A percentile compares a stretch with the other conserved stretches of the same genome.
Conservation (phyloP, 2,888 invertebrate species). For the Campaea margaritaria region DNA sequence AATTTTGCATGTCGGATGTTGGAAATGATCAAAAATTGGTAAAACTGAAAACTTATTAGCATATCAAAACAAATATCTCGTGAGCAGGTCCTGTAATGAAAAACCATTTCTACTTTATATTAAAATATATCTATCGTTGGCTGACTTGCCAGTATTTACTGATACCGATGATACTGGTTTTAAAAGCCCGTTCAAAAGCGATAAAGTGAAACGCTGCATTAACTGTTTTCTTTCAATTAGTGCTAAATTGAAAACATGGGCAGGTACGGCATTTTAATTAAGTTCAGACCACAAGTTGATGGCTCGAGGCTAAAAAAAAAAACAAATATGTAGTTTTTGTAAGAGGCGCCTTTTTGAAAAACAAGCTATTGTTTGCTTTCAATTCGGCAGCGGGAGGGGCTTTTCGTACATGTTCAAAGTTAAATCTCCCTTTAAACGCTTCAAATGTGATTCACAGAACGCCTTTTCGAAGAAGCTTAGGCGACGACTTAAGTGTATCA, state of each 20-base stretch:
- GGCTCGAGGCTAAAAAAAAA: conserved; percentile 65
- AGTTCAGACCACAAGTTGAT: conserved; percentile 41
- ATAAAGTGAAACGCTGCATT: conserved; percentile 35
- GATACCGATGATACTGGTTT: neutral
- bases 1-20: too few relatives aligned
- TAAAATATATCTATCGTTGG: neutral
- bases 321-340: conserved; percentile 68
- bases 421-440: conserved; percentile 81
- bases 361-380: conserved; percentile 79
- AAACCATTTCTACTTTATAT: too few relatives aligned
- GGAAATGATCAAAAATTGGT: too few relatives aligned
- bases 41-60: too few relatives aligned
- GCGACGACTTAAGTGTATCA: conserved; percentile 56
- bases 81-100: too few relatives aligned
- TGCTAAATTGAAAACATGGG: conserved; percentile 34
- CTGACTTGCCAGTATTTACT: neutral
- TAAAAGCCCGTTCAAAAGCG: conserved; percentile 6
- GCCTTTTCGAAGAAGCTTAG: conserved; percentile 72
- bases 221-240: conserved; percentile 37
- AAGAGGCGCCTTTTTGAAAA: conserved; percentile 74
- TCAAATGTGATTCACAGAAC: conserved; percentile 76
- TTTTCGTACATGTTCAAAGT: conserved; percentile 77
- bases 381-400: conserved; percentile 70
- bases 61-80: too few relatives aligned
- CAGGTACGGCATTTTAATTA: conserved; percentile 41